Evolutionary conservation across 2,888 invertebrate species (phyloP).

Genomic region (Acanthosoma haemorrhoidale): DNA sequence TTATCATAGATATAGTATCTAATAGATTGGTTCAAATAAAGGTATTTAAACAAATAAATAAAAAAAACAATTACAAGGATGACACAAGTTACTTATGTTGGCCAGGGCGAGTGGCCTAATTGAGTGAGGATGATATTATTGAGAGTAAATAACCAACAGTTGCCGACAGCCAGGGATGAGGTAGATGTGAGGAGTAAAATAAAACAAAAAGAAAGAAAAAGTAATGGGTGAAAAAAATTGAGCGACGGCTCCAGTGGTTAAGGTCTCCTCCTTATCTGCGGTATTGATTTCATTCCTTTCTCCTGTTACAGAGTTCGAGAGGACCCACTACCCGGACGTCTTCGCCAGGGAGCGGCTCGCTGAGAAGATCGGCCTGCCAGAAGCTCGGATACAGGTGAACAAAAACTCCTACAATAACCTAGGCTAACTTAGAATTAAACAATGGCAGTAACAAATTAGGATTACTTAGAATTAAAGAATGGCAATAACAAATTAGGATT

Average conservation of each 20-base stretch:
- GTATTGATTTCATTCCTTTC: slow-evolving; percentile 19
- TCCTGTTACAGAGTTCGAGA: slow-evolving; percentile 75
- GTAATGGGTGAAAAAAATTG: background rate
- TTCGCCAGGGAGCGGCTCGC: slow-evolving; percentile 93
- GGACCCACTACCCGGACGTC: slow-evolving; percentile 96
- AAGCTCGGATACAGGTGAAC: slow-evolving; percentile 97
- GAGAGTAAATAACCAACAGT: no score
- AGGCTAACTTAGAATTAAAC: no score
- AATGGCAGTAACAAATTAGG: no score
- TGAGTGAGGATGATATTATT: no score
- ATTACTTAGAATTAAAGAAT: no score
- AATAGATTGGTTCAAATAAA: no score
- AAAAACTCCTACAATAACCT: background rate
- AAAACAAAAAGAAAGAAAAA: slow-evolving; percentile 2
- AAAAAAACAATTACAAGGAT: no score
- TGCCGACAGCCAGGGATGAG: background rate
- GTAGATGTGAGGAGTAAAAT: background rate
- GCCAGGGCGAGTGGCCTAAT: no score
- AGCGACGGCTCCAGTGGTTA: background rate
- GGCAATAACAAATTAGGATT: no score
- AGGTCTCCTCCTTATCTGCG: background rate
- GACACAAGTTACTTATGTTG: no score
- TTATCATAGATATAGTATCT: no score
- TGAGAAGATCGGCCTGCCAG: slow-evolving; percentile 95
- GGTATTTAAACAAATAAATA: no score